Conservation (phyloP, 2,113 vertebrate genomes). For the Taurulus bubalis region DNA sequence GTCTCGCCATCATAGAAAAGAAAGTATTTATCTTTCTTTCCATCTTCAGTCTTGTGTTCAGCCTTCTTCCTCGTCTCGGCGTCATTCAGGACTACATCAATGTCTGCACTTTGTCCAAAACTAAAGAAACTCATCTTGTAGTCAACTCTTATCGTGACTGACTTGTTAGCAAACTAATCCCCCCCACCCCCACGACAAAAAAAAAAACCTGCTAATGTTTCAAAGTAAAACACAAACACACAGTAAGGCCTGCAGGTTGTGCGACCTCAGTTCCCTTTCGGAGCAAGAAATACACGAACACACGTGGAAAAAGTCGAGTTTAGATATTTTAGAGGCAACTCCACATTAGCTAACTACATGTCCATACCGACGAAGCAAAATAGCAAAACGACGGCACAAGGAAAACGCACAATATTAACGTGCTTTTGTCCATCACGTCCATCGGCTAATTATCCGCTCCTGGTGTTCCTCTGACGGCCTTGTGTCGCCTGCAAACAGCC, state of each 20-base stretch:
- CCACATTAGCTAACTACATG: conserved; percentile 53
- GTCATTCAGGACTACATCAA: conserved; percentile 94
- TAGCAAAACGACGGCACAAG: conserved; percentile 25
- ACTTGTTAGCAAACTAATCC: conserved; percentile 17
- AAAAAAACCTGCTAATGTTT: conserved; percentile 9
- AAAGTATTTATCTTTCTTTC: conserved; percentile 96
- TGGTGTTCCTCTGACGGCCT: not conserved
- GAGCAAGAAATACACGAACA: not conserved
- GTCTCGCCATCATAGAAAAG: conserved; percentile 98
- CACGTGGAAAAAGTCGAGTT: conserved; percentile 21
- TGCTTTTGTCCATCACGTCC: no score
- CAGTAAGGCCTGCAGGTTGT: conserved; percentile 29
- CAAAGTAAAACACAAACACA: conserved; percentile 26
- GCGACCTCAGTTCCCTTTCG: not conserved
- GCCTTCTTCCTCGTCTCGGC: conserved; percentile 93
- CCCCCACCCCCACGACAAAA: not conserved
- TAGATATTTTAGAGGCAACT: conserved; percentile 18
- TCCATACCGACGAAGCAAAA: conserved; percentile 42
- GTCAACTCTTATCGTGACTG: conserved; percentile 1
- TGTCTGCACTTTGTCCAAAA: conserved; percentile 94
- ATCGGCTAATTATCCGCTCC: conserved; percentile 36
- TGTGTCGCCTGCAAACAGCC: not conserved
- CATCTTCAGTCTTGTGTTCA: conserved; percentile 96
- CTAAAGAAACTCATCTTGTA: conserved; percentile 92
- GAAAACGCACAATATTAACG: conserved; percentile 35